Base-by-base conservation (phyloP, 2,888 invertebrate genomes). In the Papilio demoleus region DNA sequence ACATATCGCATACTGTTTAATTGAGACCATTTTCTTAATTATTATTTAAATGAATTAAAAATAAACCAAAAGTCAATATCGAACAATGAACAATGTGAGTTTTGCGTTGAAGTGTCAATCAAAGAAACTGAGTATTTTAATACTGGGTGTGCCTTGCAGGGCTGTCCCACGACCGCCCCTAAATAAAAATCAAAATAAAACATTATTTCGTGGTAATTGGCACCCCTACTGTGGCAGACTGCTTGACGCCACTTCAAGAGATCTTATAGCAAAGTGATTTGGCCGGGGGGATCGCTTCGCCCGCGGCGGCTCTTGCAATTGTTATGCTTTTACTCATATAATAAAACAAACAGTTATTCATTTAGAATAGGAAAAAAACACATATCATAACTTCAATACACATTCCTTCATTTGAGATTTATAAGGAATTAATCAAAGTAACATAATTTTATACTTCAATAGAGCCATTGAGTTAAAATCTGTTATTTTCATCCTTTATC, bases 81-180 rank as follows among this genome's bases (percentile, higher is more conserved):
- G 71, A 79, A 88, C 85, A 89, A 88, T 84, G 82, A 83, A 84
- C 84, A 85, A 83, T 80, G 76, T 79, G 80, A 85, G 84, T 87
- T 83, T 47, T 58, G 58, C 31, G 68, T 68, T 68, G 59, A 64
- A 14, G 59, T 61, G 86, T 88, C 90, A 88, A 90, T 90, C 90
- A 90, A 88, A 88, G 81, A 81, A 83, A 82, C 81, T 86, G 84
- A 83, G 84, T 80, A 81, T 79, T 86, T 89, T 92, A 92, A 91
- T 92, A 81, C 81, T 87, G 84, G 89, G 91, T 92, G 83, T 92
- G 77, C 87, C 81, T 92, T 86, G 82, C 92, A 89, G 85, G 90
- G 88, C 72, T 86, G 88, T 92, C 92, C 90, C 91, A 90, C 90
- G 88, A 87, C 88, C 90, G 88, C 91, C 92, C 91, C 89, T 88